Percentiles rank a stretch among this genome's conserved stretches.
Conservation (phyloP, 2,888 invertebrate species). For the Loripinus fragilis region DNA sequence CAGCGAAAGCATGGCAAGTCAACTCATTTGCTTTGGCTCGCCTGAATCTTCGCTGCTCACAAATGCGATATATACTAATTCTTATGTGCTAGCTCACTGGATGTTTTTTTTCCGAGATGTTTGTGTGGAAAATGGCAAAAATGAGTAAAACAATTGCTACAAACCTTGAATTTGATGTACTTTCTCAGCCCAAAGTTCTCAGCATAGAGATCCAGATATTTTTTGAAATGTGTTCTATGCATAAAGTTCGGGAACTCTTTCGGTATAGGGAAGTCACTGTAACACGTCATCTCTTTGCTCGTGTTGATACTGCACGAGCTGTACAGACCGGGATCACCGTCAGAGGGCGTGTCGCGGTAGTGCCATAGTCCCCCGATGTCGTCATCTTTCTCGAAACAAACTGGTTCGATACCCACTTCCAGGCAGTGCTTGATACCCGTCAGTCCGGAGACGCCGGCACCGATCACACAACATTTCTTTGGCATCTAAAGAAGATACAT, state of each 20-base stretch:
- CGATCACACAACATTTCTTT: constrained; percentile 63
- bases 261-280: constrained; percentile 65
- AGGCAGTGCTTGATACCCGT: constrained; percentile 60
- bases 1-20: too few species aligned
- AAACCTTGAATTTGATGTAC: constrained; percentile 52
- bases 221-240: constrained; percentile 64
- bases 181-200: constrained; percentile 56
- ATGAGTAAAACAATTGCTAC: too few species aligned
- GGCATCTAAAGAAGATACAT: constrained; percentile 30
- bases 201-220: constrained; percentile 60
- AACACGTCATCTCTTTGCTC: constrained; percentile 67
- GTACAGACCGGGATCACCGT: constrained; percentile 60
- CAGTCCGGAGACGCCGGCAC: constrained; percentile 66
- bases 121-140: too few species aligned
- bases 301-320: constrained; percentile 68
- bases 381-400: constrained; percentile 62
- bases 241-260: constrained; percentile 69
- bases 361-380: constrained; percentile 65
- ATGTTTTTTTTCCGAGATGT: too few species aligned
- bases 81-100: too few species aligned
- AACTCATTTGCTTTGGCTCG: too few species aligned
- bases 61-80: too few species aligned
- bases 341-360: constrained; percentile 47
- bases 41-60: too few species aligned
- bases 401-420: constrained; percentile 59